These are phyloP conservation scores for Brachyptera risi DNA, from an alignment of 2,888 invertebrate genomes.

Conservation along the genomic window DNA sequence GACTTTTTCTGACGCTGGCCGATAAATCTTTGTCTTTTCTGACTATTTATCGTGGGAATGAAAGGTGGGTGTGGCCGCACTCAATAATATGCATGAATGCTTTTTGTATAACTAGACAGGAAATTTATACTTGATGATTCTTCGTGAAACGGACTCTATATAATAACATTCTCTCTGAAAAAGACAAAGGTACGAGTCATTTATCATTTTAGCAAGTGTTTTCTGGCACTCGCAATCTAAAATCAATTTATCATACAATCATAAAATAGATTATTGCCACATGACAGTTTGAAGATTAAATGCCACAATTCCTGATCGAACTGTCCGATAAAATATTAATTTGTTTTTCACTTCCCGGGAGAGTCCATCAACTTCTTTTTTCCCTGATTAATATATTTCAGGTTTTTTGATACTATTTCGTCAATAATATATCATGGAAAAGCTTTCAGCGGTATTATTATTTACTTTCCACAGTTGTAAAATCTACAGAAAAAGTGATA, in stretches of 20 bases:
- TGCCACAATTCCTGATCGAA: too few species aligned
- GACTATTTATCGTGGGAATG: not conserved
- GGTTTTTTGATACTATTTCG: too few species aligned
- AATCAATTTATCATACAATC: not conserved
- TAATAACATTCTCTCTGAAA: not conserved
- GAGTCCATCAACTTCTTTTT: too few species aligned
- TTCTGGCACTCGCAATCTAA: not conserved
- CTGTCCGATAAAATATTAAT: too few species aligned
- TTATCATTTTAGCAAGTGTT: not conserved
- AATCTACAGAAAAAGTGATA: too few species aligned
- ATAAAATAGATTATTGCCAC: too few species aligned
- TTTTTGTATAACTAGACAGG: not conserved
- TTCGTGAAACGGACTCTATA: not conserved
- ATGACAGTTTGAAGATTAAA: too few species aligned
- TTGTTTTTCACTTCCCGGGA: too few species aligned
- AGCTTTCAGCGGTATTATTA: too few species aligned
- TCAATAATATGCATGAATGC: conserved; percentile 7
- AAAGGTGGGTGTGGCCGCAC: not conserved
- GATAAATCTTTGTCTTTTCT: not conserved
- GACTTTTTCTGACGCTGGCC: not conserved
- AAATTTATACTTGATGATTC: not conserved
- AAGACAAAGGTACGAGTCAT: not conserved
- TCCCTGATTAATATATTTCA: too few species aligned
- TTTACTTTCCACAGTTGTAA: too few species aligned
- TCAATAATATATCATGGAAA: too few species aligned